A percentile compares a stretch with the other conserved stretches of the same genome.
phyloP scores from a whole-genome alignment of 2,113 vertebrate species.

The Thermophis baileyi region DNA sequence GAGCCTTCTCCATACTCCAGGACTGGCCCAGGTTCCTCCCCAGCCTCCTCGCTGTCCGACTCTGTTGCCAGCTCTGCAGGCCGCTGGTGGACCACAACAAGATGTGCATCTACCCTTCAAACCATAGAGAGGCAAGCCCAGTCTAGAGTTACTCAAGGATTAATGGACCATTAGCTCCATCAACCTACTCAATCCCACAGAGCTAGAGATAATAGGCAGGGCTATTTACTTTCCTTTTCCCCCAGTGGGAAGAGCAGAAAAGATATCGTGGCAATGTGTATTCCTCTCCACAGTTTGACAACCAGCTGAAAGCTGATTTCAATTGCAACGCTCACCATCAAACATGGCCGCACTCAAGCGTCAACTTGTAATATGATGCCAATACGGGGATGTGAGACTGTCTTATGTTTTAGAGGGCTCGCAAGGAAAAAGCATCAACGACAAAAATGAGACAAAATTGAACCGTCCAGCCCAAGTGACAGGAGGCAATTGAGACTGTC shows the following conservation, averaged over 20 bases:
- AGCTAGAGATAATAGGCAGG: neutral
- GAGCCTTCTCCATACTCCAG: no score
- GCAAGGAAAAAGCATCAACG: slow-evolving; percentile 41
- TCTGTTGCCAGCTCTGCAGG: no score
- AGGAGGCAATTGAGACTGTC: slow-evolving; percentile 72
- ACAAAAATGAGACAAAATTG: slow-evolving; percentile 63
- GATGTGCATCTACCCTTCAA: neutral
- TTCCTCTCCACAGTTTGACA: neutral
- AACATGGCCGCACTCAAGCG: neutral
- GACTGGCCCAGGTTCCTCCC: no score
- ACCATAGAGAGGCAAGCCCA: neutral
- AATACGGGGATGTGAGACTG: slow-evolving; percentile 28
- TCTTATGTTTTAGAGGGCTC: slow-evolving; percentile 33
- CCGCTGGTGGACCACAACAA: no score
- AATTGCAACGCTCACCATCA: neutral
- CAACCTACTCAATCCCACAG: neutral
- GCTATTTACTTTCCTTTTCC: neutral
- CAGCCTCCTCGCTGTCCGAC: no score
- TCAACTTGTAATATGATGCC: neutral
- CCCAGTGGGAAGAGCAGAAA: neutral
- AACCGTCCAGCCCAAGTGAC: slow-evolving; percentile 58
- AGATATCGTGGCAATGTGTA: neutral
- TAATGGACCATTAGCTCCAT: neutral
- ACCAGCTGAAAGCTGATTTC: neutral
- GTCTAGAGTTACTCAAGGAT: neutral